Conservation (phyloP, 2,888 invertebrate genomes). For the Orchestes rusci region DNA sequence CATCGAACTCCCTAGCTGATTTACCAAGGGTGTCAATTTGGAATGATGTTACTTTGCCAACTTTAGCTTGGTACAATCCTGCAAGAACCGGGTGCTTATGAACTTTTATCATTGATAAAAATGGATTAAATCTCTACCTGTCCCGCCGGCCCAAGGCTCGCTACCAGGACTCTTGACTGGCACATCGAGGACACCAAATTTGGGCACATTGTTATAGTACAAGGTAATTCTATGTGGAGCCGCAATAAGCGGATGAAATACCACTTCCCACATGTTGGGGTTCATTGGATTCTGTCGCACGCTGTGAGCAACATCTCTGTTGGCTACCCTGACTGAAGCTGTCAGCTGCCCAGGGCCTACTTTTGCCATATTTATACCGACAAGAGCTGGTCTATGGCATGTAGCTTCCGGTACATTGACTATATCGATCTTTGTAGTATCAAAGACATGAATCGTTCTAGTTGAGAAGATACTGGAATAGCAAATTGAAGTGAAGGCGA, state of each 20-base stretch:
- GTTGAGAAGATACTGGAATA: constrained; percentile 35
- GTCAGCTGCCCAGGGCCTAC: constrained; percentile 82
- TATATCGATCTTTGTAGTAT: constrained; percentile 51
- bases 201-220: constrained; percentile 79
- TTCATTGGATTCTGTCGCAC: constrained; percentile 64
- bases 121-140: constrained; percentile 51
- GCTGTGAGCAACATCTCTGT: constrained; percentile 73
- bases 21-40: constrained; percentile 82
- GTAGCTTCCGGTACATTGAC: constrained; percentile 55
- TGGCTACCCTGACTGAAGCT: constrained; percentile 69
- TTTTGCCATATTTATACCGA: constrained; percentile 54
- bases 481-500: not conserved
- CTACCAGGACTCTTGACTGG: constrained; percentile 45
- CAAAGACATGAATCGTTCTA: constrained; percentile 61
- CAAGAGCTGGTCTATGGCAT: constrained; percentile 73
- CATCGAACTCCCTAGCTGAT: constrained; percentile 83
- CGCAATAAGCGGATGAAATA: constrained; percentile 81
- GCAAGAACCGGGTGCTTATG: too few species aligned
- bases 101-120: too few species aligned
- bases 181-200: constrained; percentile 52
- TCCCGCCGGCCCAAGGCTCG: constrained; percentile 57
- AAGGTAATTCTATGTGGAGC: constrained; percentile 83
- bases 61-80: constrained; percentile 79
- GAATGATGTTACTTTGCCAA: constrained; percentile 77
- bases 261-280: constrained; percentile 70